These are phyloP conservation scores for Sialia sialis DNA, from an alignment of 2,113 vertebrate genomes.

Conservation along the genomic window DNA sequence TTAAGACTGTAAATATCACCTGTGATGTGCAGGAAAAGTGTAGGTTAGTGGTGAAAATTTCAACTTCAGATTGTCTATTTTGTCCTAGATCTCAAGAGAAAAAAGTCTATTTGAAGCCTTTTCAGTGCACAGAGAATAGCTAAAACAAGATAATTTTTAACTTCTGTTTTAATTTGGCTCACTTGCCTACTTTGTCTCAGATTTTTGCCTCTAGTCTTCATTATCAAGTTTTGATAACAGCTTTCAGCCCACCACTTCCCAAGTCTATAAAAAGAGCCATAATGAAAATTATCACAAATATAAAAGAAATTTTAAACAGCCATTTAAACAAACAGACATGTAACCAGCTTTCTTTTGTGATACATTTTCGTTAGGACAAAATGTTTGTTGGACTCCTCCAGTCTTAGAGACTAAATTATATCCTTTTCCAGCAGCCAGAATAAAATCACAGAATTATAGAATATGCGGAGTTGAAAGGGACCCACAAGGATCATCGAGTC, in stretches of 20 bases:
- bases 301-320: not conserved
- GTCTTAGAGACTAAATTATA: not conserved
- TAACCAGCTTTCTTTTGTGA: not conserved
- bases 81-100: not conserved
- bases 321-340: not conserved
- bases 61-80: not conserved
- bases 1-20: not conserved
- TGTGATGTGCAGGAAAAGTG: not conserved
- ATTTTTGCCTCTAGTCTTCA: conserved; percentile 12
- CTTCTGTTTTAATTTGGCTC: conserved; percentile 11
- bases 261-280: not conserved
- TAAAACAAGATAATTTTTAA: conserved; percentile 12
- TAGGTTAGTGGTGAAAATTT: conserved; percentile 5
- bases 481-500: fast-evolving
- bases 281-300: not conserved
- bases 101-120: not conserved
- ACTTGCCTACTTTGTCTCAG: not conserved
- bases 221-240: not conserved
- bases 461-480: not conserved
- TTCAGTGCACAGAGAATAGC: not conserved
- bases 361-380: not conserved
- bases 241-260: conserved; percentile 10
- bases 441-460: not conserved
- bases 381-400: not conserved
- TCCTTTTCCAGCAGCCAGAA: not conserved